These are phyloP conservation scores for Parapsyche elsis DNA, from an alignment of 1,140 invertebrate species.

Conservation along the genomic window DNA sequence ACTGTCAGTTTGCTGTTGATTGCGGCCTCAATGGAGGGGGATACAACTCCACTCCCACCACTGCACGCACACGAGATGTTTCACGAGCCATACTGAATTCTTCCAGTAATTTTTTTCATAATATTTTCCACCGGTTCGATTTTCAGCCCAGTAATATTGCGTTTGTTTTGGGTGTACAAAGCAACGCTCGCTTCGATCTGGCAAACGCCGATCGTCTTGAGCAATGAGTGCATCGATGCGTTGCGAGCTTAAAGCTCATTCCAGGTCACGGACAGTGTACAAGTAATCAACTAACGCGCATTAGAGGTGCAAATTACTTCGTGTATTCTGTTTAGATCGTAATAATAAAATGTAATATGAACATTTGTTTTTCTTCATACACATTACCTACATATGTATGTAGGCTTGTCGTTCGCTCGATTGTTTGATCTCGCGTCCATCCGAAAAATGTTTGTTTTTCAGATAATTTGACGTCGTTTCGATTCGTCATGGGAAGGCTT, in stretches of 20 bases:
- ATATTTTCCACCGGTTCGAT: no score
- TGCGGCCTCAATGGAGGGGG: neutral
- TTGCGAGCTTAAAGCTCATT: conserved; percentile 36
- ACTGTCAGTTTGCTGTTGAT: conserved; percentile 24
- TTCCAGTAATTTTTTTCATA: no score
- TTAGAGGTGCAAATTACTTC: no score
- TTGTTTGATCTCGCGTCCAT: no score
- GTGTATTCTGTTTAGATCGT: no score
- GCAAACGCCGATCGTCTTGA: conserved; percentile 8
- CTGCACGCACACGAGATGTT: neutral
- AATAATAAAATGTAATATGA: no score
- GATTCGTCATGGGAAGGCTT: neutral
- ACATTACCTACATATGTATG: no score
- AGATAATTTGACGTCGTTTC: neutral
- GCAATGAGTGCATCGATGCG: conserved; percentile 9
- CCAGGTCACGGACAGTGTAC: conserved; percentile 32
- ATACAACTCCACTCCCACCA: neutral
- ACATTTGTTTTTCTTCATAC: no score
- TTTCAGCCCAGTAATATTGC: neutral
- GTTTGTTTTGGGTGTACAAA: no score
- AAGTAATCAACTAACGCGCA: no score
- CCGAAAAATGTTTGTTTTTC: neutral
- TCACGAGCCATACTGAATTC: neutral
- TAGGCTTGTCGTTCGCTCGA: no score
- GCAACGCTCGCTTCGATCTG: conserved; percentile 32